These are phyloP conservation scores for Baryphthengus martii DNA, from an alignment of 2,113 vertebrate genomes.

Conservation along the genomic window DNA sequence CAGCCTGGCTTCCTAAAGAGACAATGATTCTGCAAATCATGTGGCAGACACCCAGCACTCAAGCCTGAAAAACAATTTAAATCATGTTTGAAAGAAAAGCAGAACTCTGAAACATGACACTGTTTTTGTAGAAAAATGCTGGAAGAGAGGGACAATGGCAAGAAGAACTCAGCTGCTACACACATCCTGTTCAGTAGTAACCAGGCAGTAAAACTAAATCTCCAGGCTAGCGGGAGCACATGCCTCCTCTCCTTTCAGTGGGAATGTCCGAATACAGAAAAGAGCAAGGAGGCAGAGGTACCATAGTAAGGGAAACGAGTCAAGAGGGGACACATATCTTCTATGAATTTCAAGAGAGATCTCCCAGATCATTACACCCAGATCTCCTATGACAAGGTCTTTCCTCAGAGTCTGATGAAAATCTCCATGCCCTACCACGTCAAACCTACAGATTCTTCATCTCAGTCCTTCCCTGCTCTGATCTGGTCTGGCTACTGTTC, in stretches of 20 bases:
- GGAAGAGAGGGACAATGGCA: background rate
- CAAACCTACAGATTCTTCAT: background rate
- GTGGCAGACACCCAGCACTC: background rate
- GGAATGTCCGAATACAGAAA: background rate
- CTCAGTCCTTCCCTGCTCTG: background rate
- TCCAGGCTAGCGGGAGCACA: background rate
- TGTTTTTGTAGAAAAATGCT: background rate
- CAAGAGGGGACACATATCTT: background rate
- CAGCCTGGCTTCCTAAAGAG: background rate
- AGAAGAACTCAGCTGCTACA: background rate
- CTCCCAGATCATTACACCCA: background rate
- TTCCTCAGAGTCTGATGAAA: background rate
- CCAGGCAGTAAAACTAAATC: background rate
- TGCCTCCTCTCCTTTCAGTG: background rate
- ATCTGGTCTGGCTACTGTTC: background rate
- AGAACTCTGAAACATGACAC: background rate
- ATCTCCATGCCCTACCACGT: background rate
- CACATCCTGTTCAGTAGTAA: fast-evolving
- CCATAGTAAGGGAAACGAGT: background rate
- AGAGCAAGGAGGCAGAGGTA: background rate
- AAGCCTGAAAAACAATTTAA: background rate
- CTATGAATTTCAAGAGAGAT: background rate
- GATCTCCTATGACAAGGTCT: background rate
- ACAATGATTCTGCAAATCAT: background rate
- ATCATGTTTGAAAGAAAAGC: background rate